phyloP scores from a whole-genome alignment of 2,888 invertebrate genomes.

The Diaperis boleti region DNA sequence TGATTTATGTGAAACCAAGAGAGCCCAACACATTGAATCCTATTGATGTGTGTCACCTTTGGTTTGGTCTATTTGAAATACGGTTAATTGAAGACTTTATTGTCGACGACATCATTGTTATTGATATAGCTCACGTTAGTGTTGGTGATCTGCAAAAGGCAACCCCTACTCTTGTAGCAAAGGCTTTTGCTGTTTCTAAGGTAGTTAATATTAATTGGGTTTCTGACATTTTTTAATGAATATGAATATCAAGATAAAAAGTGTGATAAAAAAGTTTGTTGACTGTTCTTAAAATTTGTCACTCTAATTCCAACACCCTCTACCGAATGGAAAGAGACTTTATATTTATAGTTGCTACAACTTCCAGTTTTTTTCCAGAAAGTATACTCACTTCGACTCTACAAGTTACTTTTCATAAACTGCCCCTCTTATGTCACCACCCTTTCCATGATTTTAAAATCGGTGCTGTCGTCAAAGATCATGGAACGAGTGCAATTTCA shows the following conservation, averaged over 20 bases:
- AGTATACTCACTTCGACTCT: neutral
- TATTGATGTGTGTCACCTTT: neutral
- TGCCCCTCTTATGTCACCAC: neutral
- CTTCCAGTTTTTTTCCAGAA: no score
- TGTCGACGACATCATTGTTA: conserved; percentile 4
- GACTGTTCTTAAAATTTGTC: no score
- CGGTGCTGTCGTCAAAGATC: neutral
- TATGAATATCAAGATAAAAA: no score
- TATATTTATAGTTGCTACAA: no score
- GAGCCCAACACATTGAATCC: neutral
- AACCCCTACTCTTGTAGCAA: neutral
- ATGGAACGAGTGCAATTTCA: conserved; percentile 39
- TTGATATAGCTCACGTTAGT: conserved; percentile 5
- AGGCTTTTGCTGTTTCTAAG: neutral
- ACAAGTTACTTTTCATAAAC: neutral
- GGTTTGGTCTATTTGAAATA: neutral
- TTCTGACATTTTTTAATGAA: no score
- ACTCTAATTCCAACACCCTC: no score
- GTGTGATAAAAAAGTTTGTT: no score
- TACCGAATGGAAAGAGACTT: no score
- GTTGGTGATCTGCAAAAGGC: conserved; percentile 1
- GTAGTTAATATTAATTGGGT: neutral
- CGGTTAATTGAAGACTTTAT: conserved; percentile 11
- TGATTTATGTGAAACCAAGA: neutral
- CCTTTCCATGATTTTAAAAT: neutral